phyloP scores from a whole-genome alignment of 1,140 invertebrate genomes.

The Leptopilina boulardi region DNA sequence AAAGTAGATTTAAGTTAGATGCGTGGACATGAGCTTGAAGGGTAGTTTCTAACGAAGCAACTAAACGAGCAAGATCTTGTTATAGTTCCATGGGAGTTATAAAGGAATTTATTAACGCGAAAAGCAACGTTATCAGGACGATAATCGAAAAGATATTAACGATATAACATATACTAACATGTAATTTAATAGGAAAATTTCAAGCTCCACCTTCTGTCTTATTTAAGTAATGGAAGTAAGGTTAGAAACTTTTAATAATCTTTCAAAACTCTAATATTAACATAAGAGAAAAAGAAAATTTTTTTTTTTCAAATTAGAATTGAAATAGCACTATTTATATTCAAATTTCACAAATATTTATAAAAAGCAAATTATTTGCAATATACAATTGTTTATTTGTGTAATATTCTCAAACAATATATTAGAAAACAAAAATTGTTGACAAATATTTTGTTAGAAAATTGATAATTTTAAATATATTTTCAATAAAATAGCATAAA shows the following conservation, averaged over 20 bases:
- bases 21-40: neutral
- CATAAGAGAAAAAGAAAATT: too few relatives aligned
- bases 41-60: conserved; percentile 3
- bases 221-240: too few relatives aligned
- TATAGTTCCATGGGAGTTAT: neutral
- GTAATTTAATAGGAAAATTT: conserved; percentile 6
- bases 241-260: neutral
- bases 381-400: too few relatives aligned
- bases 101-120: conserved; percentile 13
- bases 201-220: neutral
- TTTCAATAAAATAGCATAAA: too few relatives aligned
- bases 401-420: too few relatives aligned
- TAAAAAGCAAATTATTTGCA: too few relatives aligned
- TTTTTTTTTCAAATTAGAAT: too few relatives aligned
- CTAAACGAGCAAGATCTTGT: conserved; percentile 3
- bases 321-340: too few relatives aligned
- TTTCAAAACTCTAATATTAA: neutral
- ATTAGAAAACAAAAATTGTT: too few relatives aligned
- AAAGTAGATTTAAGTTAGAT: conserved; percentile 13
- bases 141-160: neutral
- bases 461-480: too few relatives aligned
- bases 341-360: too few relatives aligned
- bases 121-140: neutral
- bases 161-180: neutral
- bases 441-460: too few relatives aligned